These are phyloP conservation scores for Eptatretus atami DNA, from an alignment of 2,797 vertebrate genomes.

Conservation along the genomic window DNA sequence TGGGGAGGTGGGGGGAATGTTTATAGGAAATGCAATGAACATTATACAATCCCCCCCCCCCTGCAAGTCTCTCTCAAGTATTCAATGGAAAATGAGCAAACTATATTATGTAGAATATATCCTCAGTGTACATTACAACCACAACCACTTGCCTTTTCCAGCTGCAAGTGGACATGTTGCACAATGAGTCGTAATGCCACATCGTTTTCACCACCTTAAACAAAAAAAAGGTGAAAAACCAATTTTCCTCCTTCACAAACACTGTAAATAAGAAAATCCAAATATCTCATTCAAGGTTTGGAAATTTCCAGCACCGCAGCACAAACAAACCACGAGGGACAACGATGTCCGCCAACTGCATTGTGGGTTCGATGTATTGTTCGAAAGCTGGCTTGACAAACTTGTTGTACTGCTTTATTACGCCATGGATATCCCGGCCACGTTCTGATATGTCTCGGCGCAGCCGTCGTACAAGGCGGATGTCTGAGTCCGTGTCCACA, in stretches of 20 bases:
- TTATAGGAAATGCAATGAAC: too few relatives aligned
- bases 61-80: not conserved
- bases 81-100: not conserved
- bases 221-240: not conserved
- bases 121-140: not conserved
- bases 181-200: conserved; percentile 35
- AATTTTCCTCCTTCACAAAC: too few relatives aligned
- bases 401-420: conserved; percentile 41
- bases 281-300: not conserved
- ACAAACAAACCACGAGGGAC: conserved; percentile 25
- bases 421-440: conserved; percentile 26
- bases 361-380: conserved; percentile 37
- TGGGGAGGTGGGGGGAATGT: too few relatives aligned
- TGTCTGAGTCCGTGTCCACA: conserved; percentile 38
- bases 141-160: conserved; percentile 25
- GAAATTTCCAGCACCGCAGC: not conserved
- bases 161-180: conserved; percentile 36
- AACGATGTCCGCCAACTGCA: conserved; percentile 35
- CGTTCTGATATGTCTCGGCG: conserved; percentile 31
- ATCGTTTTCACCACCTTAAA: conserved; percentile 33
- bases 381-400: conserved; percentile 41
- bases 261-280: too few relatives aligned
- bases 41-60: not conserved
- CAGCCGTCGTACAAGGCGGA: conserved; percentile 29
- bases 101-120: not conserved